These are phyloP conservation scores for Spilosoma lubricipeda DNA, from an alignment of 2,888 invertebrate genomes.

Conservation along the genomic window DNA sequence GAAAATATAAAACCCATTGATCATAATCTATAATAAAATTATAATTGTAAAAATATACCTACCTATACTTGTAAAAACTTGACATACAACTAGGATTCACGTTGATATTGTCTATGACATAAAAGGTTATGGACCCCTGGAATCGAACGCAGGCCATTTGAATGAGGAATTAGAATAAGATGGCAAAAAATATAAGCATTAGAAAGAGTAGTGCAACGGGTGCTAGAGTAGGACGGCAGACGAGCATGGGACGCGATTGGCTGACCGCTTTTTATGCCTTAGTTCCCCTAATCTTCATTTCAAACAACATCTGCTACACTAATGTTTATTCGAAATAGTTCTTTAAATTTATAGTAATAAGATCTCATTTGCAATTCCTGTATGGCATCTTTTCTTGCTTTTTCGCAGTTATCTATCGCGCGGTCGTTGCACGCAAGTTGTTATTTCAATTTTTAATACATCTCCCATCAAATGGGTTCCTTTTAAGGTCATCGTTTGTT, in stretches of 20 bases:
- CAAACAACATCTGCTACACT: conserved; percentile 82
- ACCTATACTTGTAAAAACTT: conserved; percentile 32
- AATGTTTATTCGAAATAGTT: conserved; percentile 82
- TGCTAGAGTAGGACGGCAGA: conserved; percentile 69
- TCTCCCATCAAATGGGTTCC: conserved; percentile 74
- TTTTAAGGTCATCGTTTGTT: conserved; percentile 74
- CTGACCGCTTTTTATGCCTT: conserved; percentile 85
- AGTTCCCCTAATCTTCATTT: conserved; percentile 86
- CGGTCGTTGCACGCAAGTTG: conserved; percentile 78
- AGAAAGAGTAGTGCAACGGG: conserved; percentile 73
- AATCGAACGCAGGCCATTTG: conserved; percentile 79
- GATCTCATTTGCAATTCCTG: conserved; percentile 76
- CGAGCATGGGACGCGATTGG: conserved; percentile 72
- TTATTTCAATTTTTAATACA: conserved; percentile 82
- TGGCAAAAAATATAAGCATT: conserved; percentile 85
- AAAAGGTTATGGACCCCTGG: conserved; percentile 79
- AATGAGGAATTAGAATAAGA: conserved; percentile 85
- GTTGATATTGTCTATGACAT: conserved; percentile 41
- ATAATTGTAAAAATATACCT: conserved; percentile 51
- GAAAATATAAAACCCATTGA: conserved; percentile 69
- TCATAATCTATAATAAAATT: conserved; percentile 70
- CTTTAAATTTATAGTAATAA: conserved; percentile 79
- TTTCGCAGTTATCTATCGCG: conserved; percentile 67
- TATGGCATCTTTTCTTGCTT: conserved; percentile 64
- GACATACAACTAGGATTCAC: conserved; percentile 32